A percentile compares a stretch with the other conserved stretches of the same genome.
These are phyloP conservation scores for Xyrichtys novacula DNA, from an alignment of 2,797 vertebrate species.

Conservation along the genomic window DNA sequence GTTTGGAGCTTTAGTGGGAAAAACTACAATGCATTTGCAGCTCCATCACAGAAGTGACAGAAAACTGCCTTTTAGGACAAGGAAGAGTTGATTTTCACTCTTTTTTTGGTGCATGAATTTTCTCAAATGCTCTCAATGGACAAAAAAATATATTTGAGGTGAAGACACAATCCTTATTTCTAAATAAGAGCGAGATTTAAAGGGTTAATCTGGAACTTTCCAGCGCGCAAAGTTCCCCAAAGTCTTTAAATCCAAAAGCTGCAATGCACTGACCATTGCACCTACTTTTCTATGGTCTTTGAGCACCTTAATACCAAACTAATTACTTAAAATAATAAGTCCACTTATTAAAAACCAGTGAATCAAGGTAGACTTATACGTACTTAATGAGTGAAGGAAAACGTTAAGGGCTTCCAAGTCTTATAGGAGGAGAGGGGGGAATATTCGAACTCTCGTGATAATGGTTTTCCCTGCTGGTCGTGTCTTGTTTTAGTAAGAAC, in stretches of 20 bases:
- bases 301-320: conserved; percentile 41
- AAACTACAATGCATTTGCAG: no score
- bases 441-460: conserved; percentile 49
- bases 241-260: conserved; percentile 19
- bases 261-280: conserved; percentile 1
- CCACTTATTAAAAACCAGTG: conserved; percentile 23
- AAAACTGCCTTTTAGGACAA: no score
- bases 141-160: conserved; percentile 2
- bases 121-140: no score
- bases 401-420: not conserved
- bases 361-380: conserved; percentile 21
- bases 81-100: no score
- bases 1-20: no score
- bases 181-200: conserved; percentile 21
- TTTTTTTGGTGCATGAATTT: no score
- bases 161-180: not conserved
- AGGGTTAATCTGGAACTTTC: conserved; percentile 11
- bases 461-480: conserved; percentile 46
- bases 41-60: no score
- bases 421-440: conserved; percentile 30
- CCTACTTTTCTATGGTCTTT: conserved; percentile 33
- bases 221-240: not conserved
- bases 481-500: conserved; percentile 61
- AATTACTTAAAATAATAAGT: conserved; percentile 53
- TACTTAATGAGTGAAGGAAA: conserved; percentile 8